These are phyloP conservation scores for Drosophila tristis DNA, from an alignment of 1,140 invertebrate genomes.

Conservation along the genomic window DNA sequence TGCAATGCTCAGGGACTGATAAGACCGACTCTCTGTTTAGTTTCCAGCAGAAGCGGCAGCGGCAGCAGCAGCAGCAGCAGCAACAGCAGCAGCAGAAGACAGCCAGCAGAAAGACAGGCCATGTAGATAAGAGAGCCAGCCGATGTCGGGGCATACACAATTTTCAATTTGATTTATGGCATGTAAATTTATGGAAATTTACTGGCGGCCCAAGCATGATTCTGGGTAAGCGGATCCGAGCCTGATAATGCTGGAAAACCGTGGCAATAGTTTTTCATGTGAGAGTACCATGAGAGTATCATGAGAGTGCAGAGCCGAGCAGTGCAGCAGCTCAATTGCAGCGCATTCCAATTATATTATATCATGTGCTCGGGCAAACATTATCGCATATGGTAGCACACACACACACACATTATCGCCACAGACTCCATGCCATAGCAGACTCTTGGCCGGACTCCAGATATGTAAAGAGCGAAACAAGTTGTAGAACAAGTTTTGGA, in stretches of 20 bases:
- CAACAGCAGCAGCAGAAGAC: constrained; percentile 18
- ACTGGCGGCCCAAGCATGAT: constrained; percentile 54
- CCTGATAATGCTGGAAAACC: constrained; percentile 67
- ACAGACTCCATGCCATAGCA: constrained; percentile 56
- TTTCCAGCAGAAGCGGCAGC: constrained; percentile 41
- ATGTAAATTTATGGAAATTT: constrained; percentile 82
- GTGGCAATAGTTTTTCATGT: constrained; percentile 35
- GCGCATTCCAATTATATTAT: constrained; percentile 81
- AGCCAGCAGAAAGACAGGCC: constrained; percentile 36
- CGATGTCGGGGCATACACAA: constrained; percentile 60
- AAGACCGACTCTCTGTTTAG: constrained; percentile 61
- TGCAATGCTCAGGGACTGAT: constrained; percentile 47
- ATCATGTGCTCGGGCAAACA: constrained; percentile 70
- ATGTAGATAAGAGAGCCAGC: constrained; percentile 59
- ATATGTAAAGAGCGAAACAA: constrained; percentile 75
- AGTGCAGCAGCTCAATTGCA: constrained; percentile 35
- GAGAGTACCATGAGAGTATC: background rate
- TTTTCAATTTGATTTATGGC: constrained; percentile 79
- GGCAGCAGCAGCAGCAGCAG: constrained; percentile 16
- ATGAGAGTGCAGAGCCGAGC: constrained; percentile 20
- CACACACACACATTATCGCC: too few relatives aligned
- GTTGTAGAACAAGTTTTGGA: constrained; percentile 78
- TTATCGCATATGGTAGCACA: constrained; percentile 71
- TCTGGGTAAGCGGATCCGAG: constrained; percentile 38
- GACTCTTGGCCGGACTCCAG: constrained; percentile 51